Conservation (phyloP, 2,113 vertebrate species). For the Sminthopsis crassicaudata region DNA sequence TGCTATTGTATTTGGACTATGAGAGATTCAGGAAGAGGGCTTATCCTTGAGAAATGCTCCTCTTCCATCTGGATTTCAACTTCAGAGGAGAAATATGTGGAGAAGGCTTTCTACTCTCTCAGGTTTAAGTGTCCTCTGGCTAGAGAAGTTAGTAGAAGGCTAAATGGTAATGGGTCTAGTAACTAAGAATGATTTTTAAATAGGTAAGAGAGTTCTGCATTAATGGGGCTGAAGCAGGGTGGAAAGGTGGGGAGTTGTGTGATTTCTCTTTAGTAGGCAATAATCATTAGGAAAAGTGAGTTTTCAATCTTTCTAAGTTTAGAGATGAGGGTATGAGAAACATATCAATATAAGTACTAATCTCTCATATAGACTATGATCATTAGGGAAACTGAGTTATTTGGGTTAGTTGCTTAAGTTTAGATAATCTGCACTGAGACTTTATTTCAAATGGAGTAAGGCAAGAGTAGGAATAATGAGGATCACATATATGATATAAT, state of each 20-base stretch:
- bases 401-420: neutral
- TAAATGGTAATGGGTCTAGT: neutral
- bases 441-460: neutral
- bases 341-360: neutral
- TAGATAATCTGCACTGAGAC: neutral
- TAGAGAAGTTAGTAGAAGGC: neutral
- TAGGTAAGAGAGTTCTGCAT: neutral
- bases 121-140: neutral
- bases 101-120: neutral
- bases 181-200: neutral
- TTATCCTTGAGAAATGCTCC: neutral
- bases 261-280: neutral
- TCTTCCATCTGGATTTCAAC: neutral
- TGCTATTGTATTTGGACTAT: neutral
- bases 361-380: neutral
- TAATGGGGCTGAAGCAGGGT: neutral
- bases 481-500: neutral
- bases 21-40: neutral
- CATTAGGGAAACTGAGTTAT: neutral
- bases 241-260: neutral
- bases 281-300: neutral
- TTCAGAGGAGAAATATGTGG: neutral
- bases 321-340: neutral
- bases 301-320: neutral
- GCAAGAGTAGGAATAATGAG: neutral